These are phyloP conservation scores for Cephus spinipes DNA, from an alignment of 2,888 invertebrate genomes.

Conservation along the genomic window DNA sequence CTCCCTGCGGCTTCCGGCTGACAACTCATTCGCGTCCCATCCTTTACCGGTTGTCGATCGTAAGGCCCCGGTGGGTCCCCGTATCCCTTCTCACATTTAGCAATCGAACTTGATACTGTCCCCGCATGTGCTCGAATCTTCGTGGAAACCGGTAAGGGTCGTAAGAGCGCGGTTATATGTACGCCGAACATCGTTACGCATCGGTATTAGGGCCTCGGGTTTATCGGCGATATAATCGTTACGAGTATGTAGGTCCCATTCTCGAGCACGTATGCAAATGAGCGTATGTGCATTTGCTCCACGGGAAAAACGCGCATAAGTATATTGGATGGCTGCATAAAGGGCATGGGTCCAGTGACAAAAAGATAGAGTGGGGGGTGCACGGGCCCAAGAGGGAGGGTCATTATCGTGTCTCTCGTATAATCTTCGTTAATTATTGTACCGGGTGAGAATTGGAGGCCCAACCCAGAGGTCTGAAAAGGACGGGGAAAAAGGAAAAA, in stretches of 20 bases:
- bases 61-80: slow-evolving; percentile 13
- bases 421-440: slow-evolving; percentile 7
- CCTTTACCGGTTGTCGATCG: neutral
- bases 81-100: slow-evolving; percentile 10
- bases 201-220: neutral
- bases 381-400: neutral
- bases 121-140: neutral
- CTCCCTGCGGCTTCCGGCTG: slow-evolving; percentile 1
- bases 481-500: neutral
- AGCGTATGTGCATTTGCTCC: neutral
- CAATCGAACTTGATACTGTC: neutral
- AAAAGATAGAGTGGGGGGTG: neutral
- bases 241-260: neutral
- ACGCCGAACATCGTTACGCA: neutral
- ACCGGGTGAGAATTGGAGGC: neutral
- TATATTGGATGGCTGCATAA: neutral
- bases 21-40: neutral
- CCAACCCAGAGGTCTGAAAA: neutral
- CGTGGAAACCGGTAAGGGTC: neutral
- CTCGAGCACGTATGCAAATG: neutral
- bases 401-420: slow-evolving; percentile 2
- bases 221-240: neutral
- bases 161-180: neutral
- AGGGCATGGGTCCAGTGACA: neutral
- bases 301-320: neutral